Evolutionary conservation across 2,113 vertebrate species (phyloP).

Genomic region (Nannobrachium achirus): DNA sequence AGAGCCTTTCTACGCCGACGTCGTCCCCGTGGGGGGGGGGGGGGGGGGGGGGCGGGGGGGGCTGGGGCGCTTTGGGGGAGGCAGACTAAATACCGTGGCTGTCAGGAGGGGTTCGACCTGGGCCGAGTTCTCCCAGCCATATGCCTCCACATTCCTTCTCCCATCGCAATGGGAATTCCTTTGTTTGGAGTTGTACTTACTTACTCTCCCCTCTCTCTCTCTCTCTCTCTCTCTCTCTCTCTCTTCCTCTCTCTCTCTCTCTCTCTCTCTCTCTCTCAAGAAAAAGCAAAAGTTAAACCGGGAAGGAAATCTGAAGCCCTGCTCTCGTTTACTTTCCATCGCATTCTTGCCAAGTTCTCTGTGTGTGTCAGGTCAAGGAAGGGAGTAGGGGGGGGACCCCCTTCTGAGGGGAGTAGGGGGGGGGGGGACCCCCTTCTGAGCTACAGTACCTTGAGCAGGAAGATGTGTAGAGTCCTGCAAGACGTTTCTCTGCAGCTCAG

Average conservation of each 20-base stretch:
- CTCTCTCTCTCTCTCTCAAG: neutral
- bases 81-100: constrained; percentile 67
- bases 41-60: constrained; percentile 34
- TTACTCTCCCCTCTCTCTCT: constrained; percentile 27
- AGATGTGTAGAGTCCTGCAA: constrained; percentile 3
- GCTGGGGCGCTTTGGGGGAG: constrained; percentile 52
- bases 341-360: constrained; percentile 48
- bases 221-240: constrained; percentile 31
- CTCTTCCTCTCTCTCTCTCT: no score
- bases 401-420: constrained; percentile 9
- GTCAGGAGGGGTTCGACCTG: constrained; percentile 57
- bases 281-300: constrained; percentile 57
- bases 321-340: constrained; percentile 58
- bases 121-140: constrained; percentile 58
- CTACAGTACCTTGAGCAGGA: constrained; percentile 17
- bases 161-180: constrained; percentile 74
- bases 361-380: neutral
- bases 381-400: constrained; percentile 20
- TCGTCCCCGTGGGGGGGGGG: constrained; percentile 27
- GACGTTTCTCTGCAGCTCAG: neutral
- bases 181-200: constrained; percentile 65
- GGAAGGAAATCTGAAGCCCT: constrained; percentile 62
- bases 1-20: constrained; percentile 67
- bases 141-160: constrained; percentile 74
- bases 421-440: constrained; percentile 30